phyloP scores from a whole-genome alignment of 1,140 invertebrate species.

The Drosophila ironensis region DNA sequence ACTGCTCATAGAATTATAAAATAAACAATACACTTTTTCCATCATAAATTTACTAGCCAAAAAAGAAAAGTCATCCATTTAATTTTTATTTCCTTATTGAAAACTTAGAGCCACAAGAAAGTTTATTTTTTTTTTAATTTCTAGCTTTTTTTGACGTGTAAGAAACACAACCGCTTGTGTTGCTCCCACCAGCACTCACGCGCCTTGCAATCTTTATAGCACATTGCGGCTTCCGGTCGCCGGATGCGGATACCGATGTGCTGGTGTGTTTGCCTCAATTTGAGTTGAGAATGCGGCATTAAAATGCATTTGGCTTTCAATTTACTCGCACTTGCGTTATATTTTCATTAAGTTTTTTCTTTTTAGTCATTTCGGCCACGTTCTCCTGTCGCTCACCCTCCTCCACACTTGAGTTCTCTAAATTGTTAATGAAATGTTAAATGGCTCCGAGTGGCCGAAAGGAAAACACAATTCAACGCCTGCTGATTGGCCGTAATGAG shows the following conservation, averaged over 20 bases:
- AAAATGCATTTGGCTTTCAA: constrained; percentile 80
- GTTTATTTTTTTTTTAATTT: too few species aligned
- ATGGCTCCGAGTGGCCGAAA: constrained; percentile 45
- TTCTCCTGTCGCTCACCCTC: constrained; percentile 2
- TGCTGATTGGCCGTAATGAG: constrained; percentile 48
- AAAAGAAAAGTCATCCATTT: neutral
- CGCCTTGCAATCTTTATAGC: constrained; percentile 69
- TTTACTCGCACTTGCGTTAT: constrained; percentile 60
- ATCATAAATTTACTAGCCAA: too few species aligned
- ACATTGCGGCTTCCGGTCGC: constrained; percentile 62
- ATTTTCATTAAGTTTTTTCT: constrained; percentile 74
- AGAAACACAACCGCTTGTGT: neutral
- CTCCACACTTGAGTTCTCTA: constrained; percentile 38
- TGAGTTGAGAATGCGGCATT: constrained; percentile 73
- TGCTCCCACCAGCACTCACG: constrained; percentile 32
- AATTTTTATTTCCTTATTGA: too few species aligned
- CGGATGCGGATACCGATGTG: constrained; percentile 34
- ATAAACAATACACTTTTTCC: neutral
- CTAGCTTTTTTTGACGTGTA: neutral
- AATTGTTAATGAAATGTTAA: constrained; percentile 67
- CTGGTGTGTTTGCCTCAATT: constrained; percentile 41
- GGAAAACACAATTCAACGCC: constrained; percentile 31
- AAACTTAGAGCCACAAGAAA: too few species aligned
- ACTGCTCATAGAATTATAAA: neutral
- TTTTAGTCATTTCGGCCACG: constrained; percentile 59